These are phyloP conservation scores for Ectemnius cavifrons DNA, from an alignment of 2,888 invertebrate species.

Conservation along the genomic window DNA sequence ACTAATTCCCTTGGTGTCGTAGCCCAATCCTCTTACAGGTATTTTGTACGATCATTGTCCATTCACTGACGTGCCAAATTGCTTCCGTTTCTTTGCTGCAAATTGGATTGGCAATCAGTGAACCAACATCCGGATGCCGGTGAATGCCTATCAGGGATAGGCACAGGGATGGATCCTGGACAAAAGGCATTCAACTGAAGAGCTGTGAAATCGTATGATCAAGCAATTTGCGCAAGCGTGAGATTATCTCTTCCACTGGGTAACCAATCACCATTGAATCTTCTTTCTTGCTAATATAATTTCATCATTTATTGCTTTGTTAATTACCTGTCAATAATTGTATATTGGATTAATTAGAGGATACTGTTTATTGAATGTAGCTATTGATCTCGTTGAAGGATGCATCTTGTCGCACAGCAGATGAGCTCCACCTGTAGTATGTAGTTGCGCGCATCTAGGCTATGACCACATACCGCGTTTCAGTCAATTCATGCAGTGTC, in stretches of 20 bases:
- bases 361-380: no score
- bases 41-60: slow-evolving; percentile 35
- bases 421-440: no score
- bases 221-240: slow-evolving; percentile 23
- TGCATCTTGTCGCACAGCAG: no score
- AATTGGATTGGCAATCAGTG: slow-evolving; percentile 57
- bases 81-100: slow-evolving; percentile 37
- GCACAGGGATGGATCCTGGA: slow-evolving; percentile 36
- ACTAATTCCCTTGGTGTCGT: slow-evolving; percentile 23
- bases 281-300: no score
- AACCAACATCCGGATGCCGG: slow-evolving; percentile 36
- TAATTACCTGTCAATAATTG: no score
- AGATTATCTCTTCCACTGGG: background rate
- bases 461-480: no score
- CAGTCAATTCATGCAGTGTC: no score
- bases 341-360: no score
- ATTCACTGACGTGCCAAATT: slow-evolving; percentile 48
- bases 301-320: no score
- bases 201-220: slow-evolving; percentile 39
- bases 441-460: no score
- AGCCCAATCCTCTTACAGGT: slow-evolving; percentile 32
- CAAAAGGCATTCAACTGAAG: slow-evolving; percentile 32
- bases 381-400: no score
- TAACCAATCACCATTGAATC: no score
- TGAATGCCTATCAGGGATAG: slow-evolving; percentile 33